Conservation (phyloP, 2,888 invertebrate genomes). For the Leucophenga montana region DNA sequence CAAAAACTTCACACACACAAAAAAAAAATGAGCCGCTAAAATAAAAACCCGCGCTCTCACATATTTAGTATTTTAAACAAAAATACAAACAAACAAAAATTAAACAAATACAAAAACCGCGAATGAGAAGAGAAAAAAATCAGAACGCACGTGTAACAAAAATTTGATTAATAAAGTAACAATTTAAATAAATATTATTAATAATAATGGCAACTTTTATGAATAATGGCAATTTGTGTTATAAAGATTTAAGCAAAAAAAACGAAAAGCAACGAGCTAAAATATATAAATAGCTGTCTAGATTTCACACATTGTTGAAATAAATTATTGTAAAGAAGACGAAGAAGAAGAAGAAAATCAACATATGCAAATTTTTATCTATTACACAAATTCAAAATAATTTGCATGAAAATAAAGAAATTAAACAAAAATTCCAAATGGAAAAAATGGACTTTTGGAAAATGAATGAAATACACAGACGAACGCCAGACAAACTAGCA, state of each 20-base stretch:
- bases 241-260: conserved; percentile 9
- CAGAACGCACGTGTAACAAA: conserved; percentile 63
- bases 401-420: conserved; percentile 1
- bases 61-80: conserved; percentile 38
- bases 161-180: conserved; percentile 58
- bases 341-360: neutral
- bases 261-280: neutral
- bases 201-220: conserved; percentile 46
- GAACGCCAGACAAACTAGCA: neutral
- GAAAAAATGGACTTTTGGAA: conserved; percentile 24
- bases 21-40: conserved; percentile 29
- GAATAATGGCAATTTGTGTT: conserved; percentile 35
- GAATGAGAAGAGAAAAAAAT: conserved; percentile 49
- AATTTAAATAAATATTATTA: conserved; percentile 55
- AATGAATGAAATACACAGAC: neutral
- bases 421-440: neutral
- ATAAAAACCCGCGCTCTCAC: conserved; percentile 51
- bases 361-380: conserved; percentile 7
- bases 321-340: too few species aligned
- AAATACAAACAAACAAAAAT: conserved; percentile 31
- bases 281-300: neutral
- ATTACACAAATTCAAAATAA: neutral
- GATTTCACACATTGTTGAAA: too few species aligned
- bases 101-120: conserved; percentile 42
- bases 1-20: conserved; percentile 19